phyloP scores from a whole-genome alignment of 2,797 vertebrate species.

The Spinus olivaceus region DNA sequence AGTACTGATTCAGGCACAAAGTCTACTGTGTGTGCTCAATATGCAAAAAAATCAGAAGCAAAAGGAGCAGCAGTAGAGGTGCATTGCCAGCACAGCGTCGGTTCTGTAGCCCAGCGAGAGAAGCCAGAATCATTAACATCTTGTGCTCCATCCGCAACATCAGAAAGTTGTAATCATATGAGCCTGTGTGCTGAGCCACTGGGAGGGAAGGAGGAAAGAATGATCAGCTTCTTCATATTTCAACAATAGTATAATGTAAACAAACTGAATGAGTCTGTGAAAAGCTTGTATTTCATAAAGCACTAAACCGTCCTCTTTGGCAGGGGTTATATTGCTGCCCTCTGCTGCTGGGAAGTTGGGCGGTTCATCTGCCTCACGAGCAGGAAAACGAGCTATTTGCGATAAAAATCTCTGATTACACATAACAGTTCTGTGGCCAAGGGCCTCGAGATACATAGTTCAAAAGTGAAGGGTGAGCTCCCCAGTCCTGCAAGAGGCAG shows the following conservation, averaged over 20 bases:
- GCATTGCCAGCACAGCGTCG: fast-evolving
- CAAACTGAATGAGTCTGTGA: not conserved
- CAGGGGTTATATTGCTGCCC: not conserved
- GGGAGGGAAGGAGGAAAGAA: not conserved
- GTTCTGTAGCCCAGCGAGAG: not conserved
- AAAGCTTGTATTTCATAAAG: not conserved
- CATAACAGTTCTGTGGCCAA: fast-evolving
- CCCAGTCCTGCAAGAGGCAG: not conserved
- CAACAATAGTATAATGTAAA: not conserved
- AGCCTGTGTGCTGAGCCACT: not conserved
- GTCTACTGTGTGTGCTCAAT: not conserved
- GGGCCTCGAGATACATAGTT: not conserved
- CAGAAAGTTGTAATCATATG: not conserved
- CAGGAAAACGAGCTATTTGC: not conserved
- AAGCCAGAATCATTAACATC: not conserved
- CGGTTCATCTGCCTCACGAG: not conserved
- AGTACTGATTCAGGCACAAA: not conserved
- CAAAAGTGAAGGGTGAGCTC: not conserved
- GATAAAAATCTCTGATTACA: not conserved
- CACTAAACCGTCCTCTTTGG: not conserved
- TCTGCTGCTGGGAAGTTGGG: not conserved
- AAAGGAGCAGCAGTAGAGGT: not conserved
- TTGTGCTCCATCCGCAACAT: not conserved
- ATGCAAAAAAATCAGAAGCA: not conserved
- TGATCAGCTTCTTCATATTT: not conserved